Base-by-base conservation (phyloP, 30 jellyfish, hydroid and myxozoan genomes). In the Chrysaora quinquecirrha region DNA sequence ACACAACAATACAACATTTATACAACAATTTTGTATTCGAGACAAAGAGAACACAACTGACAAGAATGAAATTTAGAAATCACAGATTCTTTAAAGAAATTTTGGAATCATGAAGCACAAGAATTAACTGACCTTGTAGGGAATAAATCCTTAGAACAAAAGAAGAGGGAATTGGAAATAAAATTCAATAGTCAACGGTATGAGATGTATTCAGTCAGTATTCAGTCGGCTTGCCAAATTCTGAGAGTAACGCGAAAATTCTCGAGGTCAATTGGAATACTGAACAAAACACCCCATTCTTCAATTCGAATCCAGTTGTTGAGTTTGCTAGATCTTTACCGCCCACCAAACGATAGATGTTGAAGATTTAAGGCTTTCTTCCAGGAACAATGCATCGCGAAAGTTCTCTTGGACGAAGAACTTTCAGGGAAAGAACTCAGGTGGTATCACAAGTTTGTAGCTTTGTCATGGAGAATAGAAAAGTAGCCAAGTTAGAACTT, bases 231-330 rank as follows among this genome's bases (percentile, higher is more conserved):
- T 30, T 30, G 11, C 84, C 84, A 21, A 71, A 46, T 48, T 18
- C 27, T 14, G 84, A 30, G 3, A 18, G 84, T 14, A 71, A 30
- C 48, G 30, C 84, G 0, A 71, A 82, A 34, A 81, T 78, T 16
- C 50, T 78, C 2, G 89, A 86, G 7, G 52, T 78, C n/a, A 60
- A 61, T 23, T 62, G 84, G 84, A 46, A 71, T 46, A n/a, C 23
- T 48, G 72, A 71, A 20, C 20, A 21, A 7, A 71, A 71, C 14
- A 60, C 35, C 23, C 0, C 62, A 22, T 58, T 60, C 28, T 18
- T 43, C 49, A 33, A 78, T 31, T 78, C 31, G 23, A 18, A 24
- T 30, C 71, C 33, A 18, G 30, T 78, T 28, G 19, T 14, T 19
- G 60, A 71, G 14, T 30, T 30, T n/a, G 58, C 58, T 6, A 43